phyloP scores from a whole-genome alignment of 2,888 invertebrate genomes.

The Poecilobothrus nobilitatus region DNA sequence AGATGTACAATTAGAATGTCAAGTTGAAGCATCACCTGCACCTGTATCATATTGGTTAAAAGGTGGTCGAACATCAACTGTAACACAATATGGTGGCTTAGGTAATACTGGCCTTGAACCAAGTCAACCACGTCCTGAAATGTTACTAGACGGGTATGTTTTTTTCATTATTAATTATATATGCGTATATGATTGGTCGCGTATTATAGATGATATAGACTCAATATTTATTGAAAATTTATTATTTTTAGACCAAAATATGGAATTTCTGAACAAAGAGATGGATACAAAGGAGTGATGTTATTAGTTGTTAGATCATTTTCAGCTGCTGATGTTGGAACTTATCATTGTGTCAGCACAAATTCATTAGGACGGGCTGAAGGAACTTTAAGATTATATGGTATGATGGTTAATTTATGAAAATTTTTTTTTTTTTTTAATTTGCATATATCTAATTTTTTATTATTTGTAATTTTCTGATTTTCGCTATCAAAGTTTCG shows the following conservation, averaged over 20 bases:
- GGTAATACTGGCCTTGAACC: slow-evolving; percentile 35
- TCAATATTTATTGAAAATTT: background rate
- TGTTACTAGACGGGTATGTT: slow-evolving; percentile 73
- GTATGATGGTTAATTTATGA: slow-evolving; percentile 41
- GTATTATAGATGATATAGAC: background rate
- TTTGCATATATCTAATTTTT: slow-evolving; percentile 8
- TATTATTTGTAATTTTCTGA: background rate
- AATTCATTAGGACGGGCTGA: slow-evolving; percentile 60
- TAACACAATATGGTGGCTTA: slow-evolving; percentile 35
- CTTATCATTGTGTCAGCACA: slow-evolving; percentile 66
- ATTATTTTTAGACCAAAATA: slow-evolving; percentile 39
- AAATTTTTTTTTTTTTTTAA: slow-evolving; percentile 2
- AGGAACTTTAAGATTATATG: slow-evolving; percentile 56
- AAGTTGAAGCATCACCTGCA: slow-evolving; percentile 75
- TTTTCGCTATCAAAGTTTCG: background rate
- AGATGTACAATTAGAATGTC: slow-evolving; percentile 77
- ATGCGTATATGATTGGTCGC: too few species aligned
- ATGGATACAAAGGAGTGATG: slow-evolving; percentile 43
- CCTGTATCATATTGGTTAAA: slow-evolving; percentile 45
- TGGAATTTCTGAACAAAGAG: slow-evolving; percentile 42
- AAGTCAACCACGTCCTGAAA: slow-evolving; percentile 50
- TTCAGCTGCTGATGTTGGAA: slow-evolving; percentile 55
- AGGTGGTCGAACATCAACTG: slow-evolving; percentile 37
- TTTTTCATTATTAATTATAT: background rate
- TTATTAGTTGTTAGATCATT: slow-evolving; percentile 45